Evolutionary conservation across 2,113 vertebrate genomes (phyloP), one percentile per base, ranked within the genome.

Genomic region (Arenaria interpres): DNA sequence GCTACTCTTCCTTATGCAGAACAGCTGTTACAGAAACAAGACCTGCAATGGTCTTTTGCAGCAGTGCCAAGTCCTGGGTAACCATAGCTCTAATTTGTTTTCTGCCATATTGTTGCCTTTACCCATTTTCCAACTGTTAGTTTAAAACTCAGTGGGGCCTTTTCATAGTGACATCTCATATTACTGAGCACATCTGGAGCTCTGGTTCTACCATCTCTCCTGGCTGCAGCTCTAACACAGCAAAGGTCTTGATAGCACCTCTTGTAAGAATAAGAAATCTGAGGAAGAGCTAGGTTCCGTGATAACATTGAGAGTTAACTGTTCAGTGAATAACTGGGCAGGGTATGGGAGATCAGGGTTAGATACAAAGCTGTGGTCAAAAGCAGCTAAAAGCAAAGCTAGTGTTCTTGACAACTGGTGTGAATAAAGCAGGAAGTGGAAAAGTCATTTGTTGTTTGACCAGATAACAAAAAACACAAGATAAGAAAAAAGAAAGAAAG

Each of bases 31-130:
- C 14, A 73, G 33, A 82, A 89, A 69, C 12, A 48, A 54, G 56
- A 72, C 22, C 4, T 33, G 50, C 35, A 69, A 35, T 0, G 3
- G 33, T 74, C 71, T 80, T 60, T 56, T 56, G 19, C 48, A 83
- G 72, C n/a, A 57, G 39, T 33, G 46, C 19, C 9, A 85, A 62
- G 28, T 27, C 24, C 24, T 63, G 1, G 2, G 8, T 66, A 33
- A 59, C 16, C 0, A 0, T 57, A 8, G 25, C 50, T 41, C 25
- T 41, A 18, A 7, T 35, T 80, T 22, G 1, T 59, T 92, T 92
- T 69, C 50, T 89, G 54, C 24, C 6, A 6, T 50, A 39, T 1
- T 3, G 3, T 32, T 62, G 7, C 50, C 54, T 71, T 60, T 43
- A 81, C 14, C 37, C 14, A 14, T 67, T 75, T 64, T 15, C 5